Evolutionary conservation across 53 echinoderm and acorn worm species (phyloP).

Genomic region (Arbacia lixula): DNA sequence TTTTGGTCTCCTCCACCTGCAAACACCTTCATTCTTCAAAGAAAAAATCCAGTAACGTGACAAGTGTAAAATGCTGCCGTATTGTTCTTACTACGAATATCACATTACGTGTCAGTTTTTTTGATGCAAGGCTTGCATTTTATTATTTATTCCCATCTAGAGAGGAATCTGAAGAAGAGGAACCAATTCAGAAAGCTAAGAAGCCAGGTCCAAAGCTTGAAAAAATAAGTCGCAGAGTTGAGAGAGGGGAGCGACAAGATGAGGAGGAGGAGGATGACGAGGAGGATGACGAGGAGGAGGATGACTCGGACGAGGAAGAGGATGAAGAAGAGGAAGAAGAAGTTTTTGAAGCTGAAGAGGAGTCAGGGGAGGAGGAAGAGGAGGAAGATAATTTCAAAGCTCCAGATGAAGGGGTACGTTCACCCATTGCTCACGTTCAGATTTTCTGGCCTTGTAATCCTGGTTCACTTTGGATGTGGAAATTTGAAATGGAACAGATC

Average conservation of each 20-base stretch:
- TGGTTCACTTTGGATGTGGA: too few relatives aligned
- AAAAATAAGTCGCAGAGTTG: not conserved
- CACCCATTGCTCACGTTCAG: too few relatives aligned
- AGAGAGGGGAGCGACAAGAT: conserved; percentile 22
- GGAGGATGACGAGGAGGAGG: conserved; percentile 66
- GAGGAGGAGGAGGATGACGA: conserved; percentile 43
- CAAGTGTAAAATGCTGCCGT: too few relatives aligned
- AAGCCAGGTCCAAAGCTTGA: too few relatives aligned
- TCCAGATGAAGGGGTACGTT: conserved; percentile 77
- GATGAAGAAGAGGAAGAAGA: conserved; percentile 81
- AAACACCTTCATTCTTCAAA: too few relatives aligned
- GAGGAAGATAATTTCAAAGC: conserved; percentile 55
- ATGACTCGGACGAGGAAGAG: conserved; percentile 65
- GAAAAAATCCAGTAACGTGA: too few relatives aligned
- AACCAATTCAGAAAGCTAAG: conserved; percentile 7
- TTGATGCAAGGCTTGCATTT: too few relatives aligned
- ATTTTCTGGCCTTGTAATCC: too few relatives aligned
- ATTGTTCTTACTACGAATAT: too few relatives aligned
- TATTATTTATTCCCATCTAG: not conserved
- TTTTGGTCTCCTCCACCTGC: too few relatives aligned
- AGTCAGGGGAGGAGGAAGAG: conserved; percentile 50
- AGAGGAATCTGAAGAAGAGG: conserved; percentile 16
- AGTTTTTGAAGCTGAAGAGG: conserved; percentile 69
- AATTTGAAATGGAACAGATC: too few relatives aligned
- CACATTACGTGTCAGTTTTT: too few relatives aligned